Evolutionary conservation across 2,888 invertebrate species (phyloP), one percentile per base, ranked within the genome.

Genomic region (Priocnemis perturbator): DNA sequence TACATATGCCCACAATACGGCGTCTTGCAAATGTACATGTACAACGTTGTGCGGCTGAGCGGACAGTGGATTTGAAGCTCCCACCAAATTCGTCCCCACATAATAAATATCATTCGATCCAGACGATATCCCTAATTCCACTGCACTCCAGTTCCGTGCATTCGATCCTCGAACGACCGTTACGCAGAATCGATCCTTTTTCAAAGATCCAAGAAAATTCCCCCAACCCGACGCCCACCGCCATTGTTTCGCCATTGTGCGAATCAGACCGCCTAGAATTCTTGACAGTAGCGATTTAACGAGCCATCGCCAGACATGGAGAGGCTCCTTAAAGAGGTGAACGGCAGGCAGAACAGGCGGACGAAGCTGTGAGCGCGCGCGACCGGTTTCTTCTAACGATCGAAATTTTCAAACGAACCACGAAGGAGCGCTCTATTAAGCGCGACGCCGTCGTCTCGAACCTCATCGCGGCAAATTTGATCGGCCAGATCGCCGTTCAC

Each of bases 371-470:
- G 70, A 58, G 50, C 52, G 47, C 48, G 72, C 56, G 52, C 52
- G 67, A 65, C 26, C 30, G 55, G 50, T 79, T 77, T 79, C 74
- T 71, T 79, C 71, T 82, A 79, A 82, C 69, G 82, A 82, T 82
- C 82, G 80, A 82, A 82, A 82, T 76, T 81, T 79, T 65, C 72
- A 75, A 82, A 79, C 81, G 81, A 81, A 73, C 79, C 82, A 77
- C 76, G 76, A 77, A 80, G 76, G 47, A 64, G 26, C 73, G 82
- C 81, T 82, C 81, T 82, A 82, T 81, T 81, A 82, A 79, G 58
- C 68, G 45, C 67, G 53, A 11, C 37, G 37, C 11, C 37, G 37
- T 37, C 37, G 37, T 37, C 37, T 37, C 37, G 26, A 37, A 37
- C 52, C 68, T 50, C 26, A 20, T 62, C 47, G 44, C 55, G 56